A percentile compares a stretch with the other conserved stretches of the same genome.
Evolutionary conservation across 2,888 invertebrate species (phyloP).

Genomic region (Cephus runcator): DNA sequence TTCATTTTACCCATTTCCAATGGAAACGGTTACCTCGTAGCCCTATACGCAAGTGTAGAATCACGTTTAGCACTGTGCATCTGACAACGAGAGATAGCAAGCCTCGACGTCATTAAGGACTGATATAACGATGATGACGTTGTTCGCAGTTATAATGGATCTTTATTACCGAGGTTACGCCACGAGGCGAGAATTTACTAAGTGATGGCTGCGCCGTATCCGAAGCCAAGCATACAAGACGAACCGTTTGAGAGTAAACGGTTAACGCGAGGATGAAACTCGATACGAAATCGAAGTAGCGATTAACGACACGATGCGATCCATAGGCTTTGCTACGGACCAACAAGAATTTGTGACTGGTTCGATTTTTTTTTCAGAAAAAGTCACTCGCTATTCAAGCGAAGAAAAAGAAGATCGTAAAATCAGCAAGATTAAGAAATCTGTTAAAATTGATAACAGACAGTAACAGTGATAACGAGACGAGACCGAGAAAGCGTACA

Average conservation of each 20-base stretch:
- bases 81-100: background rate
- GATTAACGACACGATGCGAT: conserved; percentile 49
- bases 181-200: conserved; percentile 34
- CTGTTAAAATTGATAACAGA: background rate
- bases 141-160: conserved; percentile 4
- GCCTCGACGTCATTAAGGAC: background rate
- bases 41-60: background rate
- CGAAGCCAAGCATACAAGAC: background rate
- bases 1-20: background rate
- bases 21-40: background rate
- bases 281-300: conserved; percentile 59
- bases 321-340: background rate
- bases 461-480: background rate
- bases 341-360: conserved; percentile 51
- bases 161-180: conserved; percentile 9
- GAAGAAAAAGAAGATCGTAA: conserved; percentile 21
- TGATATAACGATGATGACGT: background rate
- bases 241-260: conserved; percentile 24
- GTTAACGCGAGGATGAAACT: conserved; percentile 54
- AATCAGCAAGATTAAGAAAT: background rate
- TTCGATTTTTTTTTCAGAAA: too few relatives aligned
- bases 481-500: background rate
- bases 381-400: too few relatives aligned
- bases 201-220: conserved; percentile 26
- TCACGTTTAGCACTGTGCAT: background rate